A percentile compares a stretch with the other conserved stretches of the same genome.
Conservation (phyloP, 2,113 vertebrate species). For the Peromyscus maniculatus region DNA sequence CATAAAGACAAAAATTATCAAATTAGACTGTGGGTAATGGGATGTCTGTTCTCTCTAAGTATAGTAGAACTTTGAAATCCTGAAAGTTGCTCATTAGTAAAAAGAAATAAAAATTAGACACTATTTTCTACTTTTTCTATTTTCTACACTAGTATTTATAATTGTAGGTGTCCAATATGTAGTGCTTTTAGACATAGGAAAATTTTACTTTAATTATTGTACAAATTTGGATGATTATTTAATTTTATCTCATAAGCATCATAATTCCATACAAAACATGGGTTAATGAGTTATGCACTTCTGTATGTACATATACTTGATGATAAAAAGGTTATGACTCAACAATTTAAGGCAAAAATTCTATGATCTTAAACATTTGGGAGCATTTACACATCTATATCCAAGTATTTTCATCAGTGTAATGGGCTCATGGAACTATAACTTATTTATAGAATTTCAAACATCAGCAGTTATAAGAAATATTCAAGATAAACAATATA, state of each 20-base stretch:
- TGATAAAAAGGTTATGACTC: neutral
- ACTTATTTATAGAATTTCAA: neutral
- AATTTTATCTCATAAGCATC: neutral
- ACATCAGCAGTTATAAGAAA: neutral
- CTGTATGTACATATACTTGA: neutral
- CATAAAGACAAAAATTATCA: conserved; percentile 53
- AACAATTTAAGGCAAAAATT: neutral
- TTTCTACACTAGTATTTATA: neutral
- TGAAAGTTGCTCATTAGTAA: neutral
- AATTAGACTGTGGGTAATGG: neutral
- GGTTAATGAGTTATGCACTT: neutral
- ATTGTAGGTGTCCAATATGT: neutral
- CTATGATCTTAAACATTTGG: neutral
- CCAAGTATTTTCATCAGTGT: neutral
- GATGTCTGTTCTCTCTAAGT: neutral
- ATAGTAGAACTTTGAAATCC: neutral
- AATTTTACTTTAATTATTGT: neutral
- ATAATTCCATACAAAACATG: neutral
- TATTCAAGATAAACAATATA: neutral
- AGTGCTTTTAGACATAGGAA: neutral
- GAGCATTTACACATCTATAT: neutral
- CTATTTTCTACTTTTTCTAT: neutral
- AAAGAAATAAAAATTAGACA: neutral
- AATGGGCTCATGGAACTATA: neutral
- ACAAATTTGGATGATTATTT: neutral